Percentiles rank a stretch among this genome's conserved stretches.
These are phyloP conservation scores for Clarias macrocephalus DNA, from an alignment of 2,113 vertebrate genomes.

Conservation along the genomic window DNA sequence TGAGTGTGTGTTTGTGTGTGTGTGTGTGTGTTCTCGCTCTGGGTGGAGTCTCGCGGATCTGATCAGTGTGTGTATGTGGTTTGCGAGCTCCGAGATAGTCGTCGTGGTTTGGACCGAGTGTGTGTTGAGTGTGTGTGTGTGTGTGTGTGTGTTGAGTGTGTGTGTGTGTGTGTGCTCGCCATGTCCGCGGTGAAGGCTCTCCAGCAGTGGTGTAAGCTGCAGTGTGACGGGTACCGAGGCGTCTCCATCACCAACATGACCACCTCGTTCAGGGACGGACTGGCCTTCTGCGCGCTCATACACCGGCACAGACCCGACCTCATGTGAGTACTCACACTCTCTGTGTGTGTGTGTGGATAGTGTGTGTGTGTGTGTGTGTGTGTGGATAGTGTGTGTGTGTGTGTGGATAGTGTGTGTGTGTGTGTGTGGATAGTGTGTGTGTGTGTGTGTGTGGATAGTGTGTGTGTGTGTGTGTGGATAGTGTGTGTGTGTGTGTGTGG, in stretches of 20 bases:
- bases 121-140: not conserved
- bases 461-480: too few relatives aligned
- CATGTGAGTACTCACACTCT: slow-evolving; percentile 79
- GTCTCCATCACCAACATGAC: slow-evolving; percentile 96
- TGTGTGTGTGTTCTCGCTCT: too few relatives aligned
- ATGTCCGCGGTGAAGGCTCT: slow-evolving; percentile 91
- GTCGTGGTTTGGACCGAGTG: not conserved
- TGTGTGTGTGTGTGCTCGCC: slow-evolving; percentile 1
- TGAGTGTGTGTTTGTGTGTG: too few relatives aligned
- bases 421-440: too few relatives aligned
- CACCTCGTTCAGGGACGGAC: slow-evolving; percentile 92
- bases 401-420: too few relatives aligned
- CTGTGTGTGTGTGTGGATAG: not conserved
- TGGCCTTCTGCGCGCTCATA: slow-evolving; percentile 96
- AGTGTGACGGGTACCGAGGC: slow-evolving; percentile 87
- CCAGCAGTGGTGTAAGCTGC: slow-evolving; percentile 91
- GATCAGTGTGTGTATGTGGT: not conserved
- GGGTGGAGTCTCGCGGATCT: not conserved
- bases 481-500: too few relatives aligned
- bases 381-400: not conserved
- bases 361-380: not conserved
- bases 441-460: too few relatives aligned
- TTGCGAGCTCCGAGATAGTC: too few relatives aligned
- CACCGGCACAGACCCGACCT: slow-evolving; percentile 92
- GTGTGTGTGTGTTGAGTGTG: not conserved